Conservation (phyloP, 2,888 invertebrate species). For the Polymixis lichenea region DNA sequence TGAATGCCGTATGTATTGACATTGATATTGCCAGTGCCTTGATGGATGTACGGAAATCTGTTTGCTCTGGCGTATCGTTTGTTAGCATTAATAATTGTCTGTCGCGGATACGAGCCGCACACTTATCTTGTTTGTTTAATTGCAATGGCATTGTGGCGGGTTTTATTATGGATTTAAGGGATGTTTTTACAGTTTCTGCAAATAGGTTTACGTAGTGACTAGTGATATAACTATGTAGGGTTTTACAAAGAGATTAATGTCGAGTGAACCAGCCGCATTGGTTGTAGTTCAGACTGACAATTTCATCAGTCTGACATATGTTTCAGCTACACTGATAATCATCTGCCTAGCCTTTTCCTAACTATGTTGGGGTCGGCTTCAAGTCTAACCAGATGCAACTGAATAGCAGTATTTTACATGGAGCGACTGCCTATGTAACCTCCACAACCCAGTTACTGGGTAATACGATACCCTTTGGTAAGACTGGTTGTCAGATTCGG, state of each 20-base stretch:
- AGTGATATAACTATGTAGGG: neutral
- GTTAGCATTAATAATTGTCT: slow-evolving; percentile 68
- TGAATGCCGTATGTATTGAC: slow-evolving; percentile 60
- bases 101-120: slow-evolving; percentile 59
- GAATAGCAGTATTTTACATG: too few species aligned
- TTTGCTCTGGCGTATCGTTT: slow-evolving; percentile 63
- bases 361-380: too few species aligned
- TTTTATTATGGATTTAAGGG: slow-evolving; percentile 42
- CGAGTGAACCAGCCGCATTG: neutral
- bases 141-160: slow-evolving; percentile 59
- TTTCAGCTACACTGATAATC: too few species aligned
- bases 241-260: neutral
- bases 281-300: neutral
- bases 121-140: slow-evolving; percentile 67
- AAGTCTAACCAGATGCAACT: too few species aligned
- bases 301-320: neutral
- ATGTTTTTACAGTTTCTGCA: slow-evolving; percentile 27
- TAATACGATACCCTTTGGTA: too few species aligned
- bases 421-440: too few species aligned
- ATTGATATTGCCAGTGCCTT: slow-evolving; percentile 58
- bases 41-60: slow-evolving; percentile 66
- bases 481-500: too few species aligned
- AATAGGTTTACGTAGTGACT: slow-evolving; percentile 17
- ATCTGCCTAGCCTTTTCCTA: too few species aligned
- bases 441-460: too few species aligned